Evolutionary conservation across 1,140 invertebrate genomes (phyloP), one percentile per base, ranked within the genome.

Genomic region (Penaeus chinensis): DNA sequence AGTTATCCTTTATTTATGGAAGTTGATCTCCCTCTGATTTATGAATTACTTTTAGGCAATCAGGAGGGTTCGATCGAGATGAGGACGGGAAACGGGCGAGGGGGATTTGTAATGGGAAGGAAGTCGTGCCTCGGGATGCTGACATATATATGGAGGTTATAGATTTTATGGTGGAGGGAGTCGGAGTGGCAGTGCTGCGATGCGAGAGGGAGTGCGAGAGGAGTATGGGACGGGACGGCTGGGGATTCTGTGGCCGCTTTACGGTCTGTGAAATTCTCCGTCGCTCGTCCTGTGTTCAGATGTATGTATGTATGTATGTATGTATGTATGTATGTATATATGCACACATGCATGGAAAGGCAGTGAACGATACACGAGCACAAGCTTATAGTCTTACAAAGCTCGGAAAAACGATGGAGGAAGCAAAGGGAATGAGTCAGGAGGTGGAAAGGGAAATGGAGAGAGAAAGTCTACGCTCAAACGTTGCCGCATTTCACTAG

Each of bases 271-370:
- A 13, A 54, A 16, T 54, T 54, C 54, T 54, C 10, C 2, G 74
- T 77, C 42, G 19, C 27, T 77, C 74, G 20, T 37, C 18, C 32
- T 22, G 13, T 22, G 20, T 47, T 22, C 19, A 24, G 24, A 22
- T 47, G 47, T 85, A 78, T 85, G 63, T 85, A 54, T 85, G 65
- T 85, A 10, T 85, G 79, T 85, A 61, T 85, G 54, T 85, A 65
- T 78, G 32, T 79, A 37, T 85, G 79, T 85, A 65, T 78, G 65
- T 84, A 71, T 84, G 69, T 84, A 71, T 84, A 74, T 71, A 71
- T 71, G 0, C 42, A 54, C 71, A 71, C 71, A 84, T 84, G 77
- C 42, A 60, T 74, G 74, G 22, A 74, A 24, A 10, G 27, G 18
- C 78, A 22, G 24, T 24, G 42, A n/a, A 60, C 10, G 22, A 5